A percentile compares a stretch with the other conserved stretches of the same genome.
Conservation (phyloP, 2,113 vertebrate species). For the Sander vitreus region DNA sequence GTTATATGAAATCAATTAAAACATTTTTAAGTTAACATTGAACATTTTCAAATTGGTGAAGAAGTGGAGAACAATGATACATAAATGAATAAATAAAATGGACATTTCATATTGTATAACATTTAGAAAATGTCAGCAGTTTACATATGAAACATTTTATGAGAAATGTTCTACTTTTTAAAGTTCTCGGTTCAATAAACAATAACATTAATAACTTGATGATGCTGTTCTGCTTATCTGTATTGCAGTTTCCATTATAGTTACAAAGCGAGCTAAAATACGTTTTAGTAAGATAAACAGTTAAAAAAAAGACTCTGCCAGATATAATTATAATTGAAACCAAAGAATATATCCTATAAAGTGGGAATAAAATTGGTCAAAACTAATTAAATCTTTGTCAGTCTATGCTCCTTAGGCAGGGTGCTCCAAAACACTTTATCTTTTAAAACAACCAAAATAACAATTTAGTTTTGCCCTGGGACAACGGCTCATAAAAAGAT, state of each 20-base stretch:
- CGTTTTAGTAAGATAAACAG: conserved; percentile 51
- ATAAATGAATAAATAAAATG: neutral
- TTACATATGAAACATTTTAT: neutral
- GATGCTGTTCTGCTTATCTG: conserved; percentile 34
- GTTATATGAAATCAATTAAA: neutral
- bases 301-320: conserved; percentile 12
- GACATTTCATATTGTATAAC: neutral
- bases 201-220: conserved; percentile 22
- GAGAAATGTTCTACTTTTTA: neutral
- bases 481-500: conserved; percentile 51
- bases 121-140: neutral
- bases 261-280: conserved; percentile 44
- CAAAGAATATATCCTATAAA: conserved; percentile 33
- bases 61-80: neutral
- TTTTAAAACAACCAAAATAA: conserved; percentile 59
- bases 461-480: conserved; percentile 65
- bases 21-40: neutral
- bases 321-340: conserved; percentile 62
- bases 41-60: neutral
- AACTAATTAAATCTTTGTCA: conserved; percentile 72
- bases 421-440: conserved; percentile 54
- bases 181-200: conserved; percentile 21
- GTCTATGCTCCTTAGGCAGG: conserved; percentile 42
- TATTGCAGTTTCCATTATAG: conserved; percentile 58
- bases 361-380: conserved; percentile 41